Evolutionary conservation across 2,797 vertebrate genomes (phyloP).

Genomic region (Notolepis coatsorum): DNA sequence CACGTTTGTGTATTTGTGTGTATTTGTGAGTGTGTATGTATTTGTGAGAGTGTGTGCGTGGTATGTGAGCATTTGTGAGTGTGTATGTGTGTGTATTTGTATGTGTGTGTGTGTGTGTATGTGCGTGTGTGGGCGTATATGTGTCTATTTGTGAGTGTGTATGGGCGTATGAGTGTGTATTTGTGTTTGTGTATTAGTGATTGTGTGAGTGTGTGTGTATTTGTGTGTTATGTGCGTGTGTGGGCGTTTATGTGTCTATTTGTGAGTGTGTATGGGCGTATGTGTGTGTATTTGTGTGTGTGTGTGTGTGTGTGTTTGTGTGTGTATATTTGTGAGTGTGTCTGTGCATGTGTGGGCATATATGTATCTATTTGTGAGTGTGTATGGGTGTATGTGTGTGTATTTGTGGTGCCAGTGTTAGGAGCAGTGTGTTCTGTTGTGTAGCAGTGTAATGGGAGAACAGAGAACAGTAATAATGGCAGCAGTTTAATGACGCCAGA

Average conservation of each 20-base stretch:
- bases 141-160: constrained; percentile 29
- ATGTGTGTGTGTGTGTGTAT: constrained; percentile 59
- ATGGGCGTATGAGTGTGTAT: constrained; percentile 1
- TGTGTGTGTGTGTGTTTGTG: constrained; percentile 33
- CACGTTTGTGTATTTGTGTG: constrained; percentile 27
- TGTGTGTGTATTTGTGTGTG: no score
- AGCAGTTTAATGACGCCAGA: constrained; percentile 92
- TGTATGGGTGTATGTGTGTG: constrained; percentile 38
- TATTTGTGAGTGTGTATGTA: constrained; percentile 27
- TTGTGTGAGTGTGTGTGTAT: constrained; percentile 2
- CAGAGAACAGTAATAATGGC: constrained; percentile 88
- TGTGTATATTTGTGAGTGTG: constrained; percentile 10
- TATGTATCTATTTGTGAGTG: background rate
- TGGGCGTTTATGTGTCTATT: background rate
- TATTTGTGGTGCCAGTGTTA: constrained; percentile 46
- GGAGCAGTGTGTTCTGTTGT: constrained; percentile 61
- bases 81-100: constrained; percentile 6
- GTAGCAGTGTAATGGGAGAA: constrained; percentile 78
- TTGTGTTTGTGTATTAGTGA: background rate
- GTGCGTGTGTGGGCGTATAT: background rate
- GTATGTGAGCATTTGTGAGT: background rate
- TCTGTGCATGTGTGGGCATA: background rate
- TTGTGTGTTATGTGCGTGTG: constrained; percentile 58
- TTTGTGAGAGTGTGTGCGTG: background rate
- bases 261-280: no score